phyloP scores from a whole-genome alignment of 2,888 invertebrate genomes.

The Archips xylosteana region DNA sequence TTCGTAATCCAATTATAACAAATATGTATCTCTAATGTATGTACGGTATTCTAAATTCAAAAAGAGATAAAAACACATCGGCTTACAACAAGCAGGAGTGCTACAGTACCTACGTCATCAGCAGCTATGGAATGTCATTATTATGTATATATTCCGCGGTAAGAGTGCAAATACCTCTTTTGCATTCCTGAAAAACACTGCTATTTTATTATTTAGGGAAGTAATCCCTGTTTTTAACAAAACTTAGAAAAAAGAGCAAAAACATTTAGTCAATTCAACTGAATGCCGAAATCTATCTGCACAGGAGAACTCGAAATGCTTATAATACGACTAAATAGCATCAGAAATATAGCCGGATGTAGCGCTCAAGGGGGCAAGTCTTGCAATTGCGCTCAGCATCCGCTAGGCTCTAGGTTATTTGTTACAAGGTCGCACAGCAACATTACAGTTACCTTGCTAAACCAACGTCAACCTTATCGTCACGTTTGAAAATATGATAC shows the following conservation, averaged over 20 bases:
- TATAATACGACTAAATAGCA: not conserved
- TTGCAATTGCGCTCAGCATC: conserved; percentile 57
- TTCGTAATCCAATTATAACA: not conserved
- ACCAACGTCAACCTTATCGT: conserved; percentile 12
- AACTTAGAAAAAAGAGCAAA: not conserved
- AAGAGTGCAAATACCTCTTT: too few relatives aligned
- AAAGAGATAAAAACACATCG: too few relatives aligned
- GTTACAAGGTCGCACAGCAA: conserved; percentile 55
- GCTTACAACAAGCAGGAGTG: too few relatives aligned
- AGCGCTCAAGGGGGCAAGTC: conserved; percentile 39
- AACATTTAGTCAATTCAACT: not conserved
- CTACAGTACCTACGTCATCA: not conserved
- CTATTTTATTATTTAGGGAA: not conserved
- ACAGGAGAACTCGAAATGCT: not conserved
- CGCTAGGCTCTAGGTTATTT: conserved; percentile 52
- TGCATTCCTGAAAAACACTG: not conserved
- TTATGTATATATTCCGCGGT: too few relatives aligned
- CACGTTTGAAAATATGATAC: not conserved
- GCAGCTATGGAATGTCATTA: not conserved
- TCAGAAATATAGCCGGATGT: conserved; percentile 40
- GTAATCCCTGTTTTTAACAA: not conserved
- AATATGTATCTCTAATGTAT: not conserved
- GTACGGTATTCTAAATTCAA: too few relatives aligned
- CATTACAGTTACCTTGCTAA: conserved; percentile 14
- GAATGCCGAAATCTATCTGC: not conserved